Percentiles rank a stretch among this genome's conserved stretches.
Conservation (phyloP, 2,888 invertebrate species). For the Lysandra coridon region DNA sequence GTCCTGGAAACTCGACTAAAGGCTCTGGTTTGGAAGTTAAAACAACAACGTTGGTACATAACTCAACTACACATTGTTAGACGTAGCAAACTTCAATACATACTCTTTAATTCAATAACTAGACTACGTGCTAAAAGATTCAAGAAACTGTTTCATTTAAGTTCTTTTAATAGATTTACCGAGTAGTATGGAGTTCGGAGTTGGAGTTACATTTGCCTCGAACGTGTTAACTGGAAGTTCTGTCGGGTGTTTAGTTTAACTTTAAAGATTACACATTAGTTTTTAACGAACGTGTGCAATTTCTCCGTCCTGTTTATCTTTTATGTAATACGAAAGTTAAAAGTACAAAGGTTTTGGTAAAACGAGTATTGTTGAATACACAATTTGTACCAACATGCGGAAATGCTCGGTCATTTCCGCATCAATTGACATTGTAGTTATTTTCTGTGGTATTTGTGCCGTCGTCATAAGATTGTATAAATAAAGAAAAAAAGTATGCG, state of each 20-base stretch:
- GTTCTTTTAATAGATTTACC: slow-evolving; percentile 42
- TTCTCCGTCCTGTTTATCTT: slow-evolving; percentile 20
- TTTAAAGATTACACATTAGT: slow-evolving; percentile 22
- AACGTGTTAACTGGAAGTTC: slow-evolving; percentile 35
- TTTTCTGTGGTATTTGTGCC: too few relatives aligned
- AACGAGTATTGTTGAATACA: neutral
- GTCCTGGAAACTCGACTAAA: neutral
- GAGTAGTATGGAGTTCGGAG: slow-evolving; percentile 38
- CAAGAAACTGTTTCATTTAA: slow-evolving; percentile 37
- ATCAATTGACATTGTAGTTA: neutral
- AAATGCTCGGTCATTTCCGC: slow-evolving; percentile 1
- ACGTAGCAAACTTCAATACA: neutral
- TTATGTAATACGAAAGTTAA: neutral
- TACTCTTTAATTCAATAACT: slow-evolving; percentile 9
- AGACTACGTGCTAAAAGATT: slow-evolving; percentile 22
- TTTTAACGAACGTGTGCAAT: neutral
- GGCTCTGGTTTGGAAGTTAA: neutral
- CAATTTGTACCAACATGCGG: neutral
- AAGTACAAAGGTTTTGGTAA: neutral
- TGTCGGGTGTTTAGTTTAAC: slow-evolving; percentile 10
- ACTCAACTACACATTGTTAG: slow-evolving; percentile 3
- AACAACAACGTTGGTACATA: neutral
- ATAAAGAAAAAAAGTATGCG: too few relatives aligned
- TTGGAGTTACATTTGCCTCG: slow-evolving; percentile 36
- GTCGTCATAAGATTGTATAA: too few relatives aligned